Conservation (phyloP, 2,888 invertebrate genomes). For the Galeopsomyia nigrocyanea region DNA sequence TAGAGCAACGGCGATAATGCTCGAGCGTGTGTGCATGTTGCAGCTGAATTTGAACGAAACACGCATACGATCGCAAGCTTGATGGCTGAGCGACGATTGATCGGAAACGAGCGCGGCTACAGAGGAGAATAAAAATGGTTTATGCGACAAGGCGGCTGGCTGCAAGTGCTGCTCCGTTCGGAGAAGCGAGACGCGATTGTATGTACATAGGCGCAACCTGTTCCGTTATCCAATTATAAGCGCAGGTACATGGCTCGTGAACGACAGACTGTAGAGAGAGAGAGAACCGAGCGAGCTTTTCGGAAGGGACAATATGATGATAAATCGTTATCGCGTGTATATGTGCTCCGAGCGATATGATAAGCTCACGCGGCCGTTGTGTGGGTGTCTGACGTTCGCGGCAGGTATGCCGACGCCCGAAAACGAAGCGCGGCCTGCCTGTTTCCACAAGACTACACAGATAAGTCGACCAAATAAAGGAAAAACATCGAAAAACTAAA, state of each 20-base stretch:
- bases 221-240: not conserved
- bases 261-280: not conserved
- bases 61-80: not conserved
- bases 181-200: too few species aligned
- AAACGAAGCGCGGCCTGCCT: constrained; percentile 42
- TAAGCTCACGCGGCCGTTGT: constrained; percentile 11
- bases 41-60: too few species aligned
- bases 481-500: constrained; percentile 2
- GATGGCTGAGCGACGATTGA: not conserved
- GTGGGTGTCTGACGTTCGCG: constrained; percentile 40
- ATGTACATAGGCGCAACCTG: too few species aligned
- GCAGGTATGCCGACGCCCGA: constrained; percentile 53
- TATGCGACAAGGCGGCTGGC: too few species aligned
- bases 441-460: constrained; percentile 20
- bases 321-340: constrained; percentile 54
- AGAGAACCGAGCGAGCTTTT: constrained; percentile 42
- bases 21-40: too few species aligned
- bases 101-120: too few species aligned
- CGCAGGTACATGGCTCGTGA: not conserved
- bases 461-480: constrained; percentile 45
- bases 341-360: constrained; percentile 15
- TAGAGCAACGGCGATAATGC: too few species aligned
- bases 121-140: too few species aligned
- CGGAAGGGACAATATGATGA: constrained; percentile 47
- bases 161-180: too few species aligned